Evolutionary conservation across 2,888 invertebrate genomes (phyloP).

Genomic region (Drosophila atripex): DNA sequence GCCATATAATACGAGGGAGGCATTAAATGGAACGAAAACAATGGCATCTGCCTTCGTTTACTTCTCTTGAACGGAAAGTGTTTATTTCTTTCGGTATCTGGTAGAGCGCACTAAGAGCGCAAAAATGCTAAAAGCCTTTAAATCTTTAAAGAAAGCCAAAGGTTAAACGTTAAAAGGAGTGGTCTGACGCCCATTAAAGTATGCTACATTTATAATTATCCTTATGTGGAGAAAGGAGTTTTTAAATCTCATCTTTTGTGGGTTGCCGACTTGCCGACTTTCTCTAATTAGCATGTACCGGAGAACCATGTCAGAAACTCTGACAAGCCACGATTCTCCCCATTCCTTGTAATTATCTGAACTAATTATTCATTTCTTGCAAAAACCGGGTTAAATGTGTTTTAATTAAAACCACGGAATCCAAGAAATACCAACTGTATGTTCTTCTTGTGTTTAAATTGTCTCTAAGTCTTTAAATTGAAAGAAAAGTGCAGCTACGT

Average conservation of each 20-base stretch:
- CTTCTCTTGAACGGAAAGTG: no score
- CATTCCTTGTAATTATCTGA: conserved; percentile 4
- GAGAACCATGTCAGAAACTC: background rate
- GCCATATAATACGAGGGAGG: background rate
- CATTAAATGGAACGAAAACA: background rate
- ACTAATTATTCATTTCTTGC: conserved; percentile 9
- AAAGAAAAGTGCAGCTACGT: background rate
- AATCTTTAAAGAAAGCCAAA: conserved; percentile 12
- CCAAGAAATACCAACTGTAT: background rate
- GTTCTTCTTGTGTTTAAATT: background rate
- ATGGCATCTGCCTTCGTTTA: background rate
- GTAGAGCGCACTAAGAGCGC: background rate
- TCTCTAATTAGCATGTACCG: conserved; percentile 15
- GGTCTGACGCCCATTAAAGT: background rate
- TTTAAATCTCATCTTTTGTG: background rate
- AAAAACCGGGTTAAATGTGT: background rate
- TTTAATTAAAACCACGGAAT: background rate
- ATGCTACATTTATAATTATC: background rate
- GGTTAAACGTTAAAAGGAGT: no score
- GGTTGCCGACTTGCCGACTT: background rate
- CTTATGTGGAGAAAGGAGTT: background rate
- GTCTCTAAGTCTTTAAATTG: background rate
- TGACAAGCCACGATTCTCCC: background rate
- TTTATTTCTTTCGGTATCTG: background rate
- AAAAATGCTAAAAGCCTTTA: background rate